Conservation (phyloP, 2,113 vertebrate genomes). For the Channa argus region DNA sequence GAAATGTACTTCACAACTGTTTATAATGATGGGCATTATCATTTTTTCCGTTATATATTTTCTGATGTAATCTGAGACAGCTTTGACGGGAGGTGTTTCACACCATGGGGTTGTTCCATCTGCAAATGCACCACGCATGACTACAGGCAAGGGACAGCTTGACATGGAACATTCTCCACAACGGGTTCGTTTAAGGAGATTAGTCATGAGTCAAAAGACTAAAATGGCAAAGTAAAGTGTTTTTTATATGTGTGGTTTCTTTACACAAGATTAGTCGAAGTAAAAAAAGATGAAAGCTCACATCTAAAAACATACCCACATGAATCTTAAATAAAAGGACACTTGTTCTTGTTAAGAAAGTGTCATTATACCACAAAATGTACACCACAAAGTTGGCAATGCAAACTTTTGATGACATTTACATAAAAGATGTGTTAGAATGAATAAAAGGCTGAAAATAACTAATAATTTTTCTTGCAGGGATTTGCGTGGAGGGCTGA, state of each 20-base stretch:
- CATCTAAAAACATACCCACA: too few species aligned
- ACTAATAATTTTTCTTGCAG: slow-evolving; percentile 22
- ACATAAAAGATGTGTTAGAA: background rate
- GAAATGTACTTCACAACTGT: too few species aligned
- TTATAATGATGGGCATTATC: too few species aligned
- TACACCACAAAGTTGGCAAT: background rate
- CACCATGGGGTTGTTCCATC: background rate
- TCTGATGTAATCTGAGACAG: slow-evolving; percentile 12
- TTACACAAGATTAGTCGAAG: too few species aligned
- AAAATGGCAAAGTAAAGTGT: too few species aligned
- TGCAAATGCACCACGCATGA: background rate
- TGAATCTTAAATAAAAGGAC: background rate
- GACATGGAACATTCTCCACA: slow-evolving; percentile 7
- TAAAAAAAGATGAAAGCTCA: background rate
- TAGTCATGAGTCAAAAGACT: background rate
- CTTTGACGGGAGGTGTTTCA: background rate
- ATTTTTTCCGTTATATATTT: background rate
- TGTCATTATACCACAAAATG: background rate
- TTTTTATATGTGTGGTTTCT: too few species aligned
- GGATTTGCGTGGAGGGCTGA: slow-evolving; percentile 57
- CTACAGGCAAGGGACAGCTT: background rate
- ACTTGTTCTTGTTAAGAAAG: background rate
- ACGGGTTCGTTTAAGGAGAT: slow-evolving; percentile 54
- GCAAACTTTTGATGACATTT: background rate
- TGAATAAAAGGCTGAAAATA: background rate